Conservation (phyloP, 2,888 invertebrate genomes). For the Callinectes sapidus region DNA sequence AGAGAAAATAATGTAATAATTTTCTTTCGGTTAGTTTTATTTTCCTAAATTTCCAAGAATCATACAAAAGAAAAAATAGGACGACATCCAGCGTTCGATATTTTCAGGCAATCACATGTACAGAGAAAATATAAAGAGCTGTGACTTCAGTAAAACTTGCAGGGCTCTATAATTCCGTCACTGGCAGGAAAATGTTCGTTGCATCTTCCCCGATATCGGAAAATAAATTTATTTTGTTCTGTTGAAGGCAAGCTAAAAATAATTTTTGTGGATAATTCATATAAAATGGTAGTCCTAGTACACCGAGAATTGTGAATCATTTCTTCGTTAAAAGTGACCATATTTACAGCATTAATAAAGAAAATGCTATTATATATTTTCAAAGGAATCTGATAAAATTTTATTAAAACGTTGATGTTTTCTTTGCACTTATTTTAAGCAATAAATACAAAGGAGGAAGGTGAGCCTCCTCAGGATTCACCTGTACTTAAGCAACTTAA, state of each 20-base stretch:
- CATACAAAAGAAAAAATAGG: neutral
- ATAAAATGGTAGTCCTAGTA: neutral
- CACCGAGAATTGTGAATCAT: neutral
- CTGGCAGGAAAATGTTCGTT: neutral
- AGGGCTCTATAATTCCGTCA: neutral
- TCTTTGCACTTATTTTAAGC: neutral
- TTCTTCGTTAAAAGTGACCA: neutral
- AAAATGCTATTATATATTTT: neutral
- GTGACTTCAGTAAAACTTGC: neutral
- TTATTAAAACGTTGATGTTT: neutral
- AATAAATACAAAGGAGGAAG: neutral
- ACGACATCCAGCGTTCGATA: neutral
- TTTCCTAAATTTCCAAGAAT: neutral
- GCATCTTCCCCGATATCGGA: neutral
- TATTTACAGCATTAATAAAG: neutral
- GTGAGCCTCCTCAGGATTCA: neutral
- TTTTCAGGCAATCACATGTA: neutral
- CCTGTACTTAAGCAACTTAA: neutral
- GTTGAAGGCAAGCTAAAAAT: neutral
- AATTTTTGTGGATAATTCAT: neutral
- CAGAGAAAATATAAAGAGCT: neutral
- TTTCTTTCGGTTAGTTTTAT: neutral
- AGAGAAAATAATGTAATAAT: neutral
- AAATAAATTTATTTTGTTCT: neutral
- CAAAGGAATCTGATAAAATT: neutral